Conservation (phyloP, 2,797 vertebrate genomes). For the Mallotus villosus region DNA sequence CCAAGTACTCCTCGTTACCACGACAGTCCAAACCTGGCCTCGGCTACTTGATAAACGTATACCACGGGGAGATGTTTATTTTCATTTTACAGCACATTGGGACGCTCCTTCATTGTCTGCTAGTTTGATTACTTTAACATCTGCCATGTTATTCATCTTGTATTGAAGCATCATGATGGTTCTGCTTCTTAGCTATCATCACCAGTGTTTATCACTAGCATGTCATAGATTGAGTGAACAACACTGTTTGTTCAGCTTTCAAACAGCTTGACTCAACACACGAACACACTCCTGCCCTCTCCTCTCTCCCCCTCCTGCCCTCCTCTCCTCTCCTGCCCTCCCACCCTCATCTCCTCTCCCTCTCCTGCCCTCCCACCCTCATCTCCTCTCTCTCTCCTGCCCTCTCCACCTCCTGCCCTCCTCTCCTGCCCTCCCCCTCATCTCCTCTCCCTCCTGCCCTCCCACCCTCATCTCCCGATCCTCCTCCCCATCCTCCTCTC, state of each 20-base stretch:
- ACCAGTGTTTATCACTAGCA: not conserved
- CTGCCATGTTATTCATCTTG: constrained; percentile 23
- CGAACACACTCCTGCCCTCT: constrained; percentile 6
- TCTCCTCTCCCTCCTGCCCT: not conserved
- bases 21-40: constrained; percentile 1
- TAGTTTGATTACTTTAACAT: constrained; percentile 7
- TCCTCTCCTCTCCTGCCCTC: not conserved
- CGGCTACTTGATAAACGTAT: not conserved
- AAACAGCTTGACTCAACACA: constrained; percentile 39
- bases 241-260: constrained; percentile 68
- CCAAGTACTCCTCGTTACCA: constrained; percentile 44
- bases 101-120: constrained; percentile 12
- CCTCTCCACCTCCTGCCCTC: not conserved
- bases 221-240: constrained; percentile 41
- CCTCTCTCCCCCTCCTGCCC: not conserved
- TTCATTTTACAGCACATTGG: constrained; percentile 19
- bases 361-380: not conserved
- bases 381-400: not conserved
- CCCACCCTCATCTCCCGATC: not conserved
- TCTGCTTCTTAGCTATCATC: constrained; percentile 27
- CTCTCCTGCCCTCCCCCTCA: not conserved
- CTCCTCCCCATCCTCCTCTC: not conserved
- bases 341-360: not conserved
- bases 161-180: constrained; percentile 20
- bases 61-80: constrained; percentile 1